Conservation (phyloP, 1,140 invertebrate species). For the Neelides sp. region DNA sequence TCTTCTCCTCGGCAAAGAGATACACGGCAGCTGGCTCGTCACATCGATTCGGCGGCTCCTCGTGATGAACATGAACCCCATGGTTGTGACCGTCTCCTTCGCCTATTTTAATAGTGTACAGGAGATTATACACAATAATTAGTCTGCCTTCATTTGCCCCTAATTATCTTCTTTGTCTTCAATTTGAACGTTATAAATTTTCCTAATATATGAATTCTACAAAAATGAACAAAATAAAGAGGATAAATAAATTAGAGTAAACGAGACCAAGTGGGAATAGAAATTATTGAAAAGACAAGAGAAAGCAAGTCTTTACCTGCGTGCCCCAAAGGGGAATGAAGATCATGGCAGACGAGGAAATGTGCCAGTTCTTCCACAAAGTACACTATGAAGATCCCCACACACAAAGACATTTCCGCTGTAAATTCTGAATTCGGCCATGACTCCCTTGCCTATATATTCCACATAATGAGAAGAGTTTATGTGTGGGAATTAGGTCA, state of each 20-base stretch:
- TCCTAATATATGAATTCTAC: too few relatives aligned
- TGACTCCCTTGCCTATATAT: constrained; percentile 25
- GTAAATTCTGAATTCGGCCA: constrained; percentile 24
- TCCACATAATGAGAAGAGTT: constrained; percentile 1
- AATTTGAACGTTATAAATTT: too few relatives aligned
- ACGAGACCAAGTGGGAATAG: too few relatives aligned
- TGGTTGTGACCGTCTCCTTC: constrained; percentile 29
- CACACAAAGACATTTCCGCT: constrained; percentile 56
- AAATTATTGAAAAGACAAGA: too few relatives aligned
- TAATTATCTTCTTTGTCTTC: too few relatives aligned
- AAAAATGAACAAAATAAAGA: too few relatives aligned
- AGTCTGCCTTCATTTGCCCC: too few relatives aligned
- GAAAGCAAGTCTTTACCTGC: constrained; percentile 10
- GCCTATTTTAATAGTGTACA: constrained; percentile 5
- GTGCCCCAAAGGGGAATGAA: constrained; percentile 28
- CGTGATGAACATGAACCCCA: constrained; percentile 31
- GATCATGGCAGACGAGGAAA: constrained; percentile 30
- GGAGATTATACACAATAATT: neutral
- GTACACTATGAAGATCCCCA: constrained; percentile 67
- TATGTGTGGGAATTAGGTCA: neutral
- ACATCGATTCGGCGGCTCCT: constrained; percentile 30
- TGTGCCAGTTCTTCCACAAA: constrained; percentile 52
- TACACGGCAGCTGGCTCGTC: constrained; percentile 31
- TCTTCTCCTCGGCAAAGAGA: constrained; percentile 27
- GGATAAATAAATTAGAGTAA: too few relatives aligned